These are phyloP conservation scores for Cyprinodon diabolis DNA, from an alignment of 2,797 vertebrate species.

Conservation along the genomic window DNA sequence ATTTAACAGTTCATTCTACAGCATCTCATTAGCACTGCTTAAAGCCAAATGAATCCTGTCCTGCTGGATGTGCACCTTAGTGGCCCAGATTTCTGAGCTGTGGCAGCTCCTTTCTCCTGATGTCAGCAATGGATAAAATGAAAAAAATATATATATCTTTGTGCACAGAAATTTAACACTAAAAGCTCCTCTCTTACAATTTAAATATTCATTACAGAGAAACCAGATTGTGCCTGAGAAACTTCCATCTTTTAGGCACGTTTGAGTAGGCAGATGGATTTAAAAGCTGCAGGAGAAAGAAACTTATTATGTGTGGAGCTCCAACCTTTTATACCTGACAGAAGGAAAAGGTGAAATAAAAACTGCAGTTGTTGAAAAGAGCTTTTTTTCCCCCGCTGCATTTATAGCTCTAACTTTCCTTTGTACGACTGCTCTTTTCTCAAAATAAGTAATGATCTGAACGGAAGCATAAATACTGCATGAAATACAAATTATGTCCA, in stretches of 20 bases:
- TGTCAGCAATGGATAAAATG: constrained; percentile 25
- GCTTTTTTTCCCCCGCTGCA: constrained; percentile 26
- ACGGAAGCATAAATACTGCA: no score
- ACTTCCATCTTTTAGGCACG: constrained; percentile 37
- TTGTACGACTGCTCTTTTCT: no score
- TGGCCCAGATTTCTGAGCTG: constrained; percentile 24
- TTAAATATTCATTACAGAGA: constrained; percentile 62
- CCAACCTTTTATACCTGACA: background rate
- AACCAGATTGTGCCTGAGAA: constrained; percentile 59
- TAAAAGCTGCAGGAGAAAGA: constrained; percentile 44
- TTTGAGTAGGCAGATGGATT: constrained; percentile 35
- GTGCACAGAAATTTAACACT: constrained; percentile 12
- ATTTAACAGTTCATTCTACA: constrained; percentile 4
- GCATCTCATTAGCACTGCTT: constrained; percentile 13
- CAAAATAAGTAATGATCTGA: no score
- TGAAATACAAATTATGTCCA: background rate
- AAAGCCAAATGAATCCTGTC: constrained; percentile 35
- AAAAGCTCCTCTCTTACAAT: constrained; percentile 21
- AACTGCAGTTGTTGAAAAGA: constrained; percentile 10
- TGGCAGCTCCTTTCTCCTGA: constrained; percentile 41
- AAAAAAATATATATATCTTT: constrained; percentile 14
- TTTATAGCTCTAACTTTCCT: constrained; percentile 37
- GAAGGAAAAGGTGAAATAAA: constrained; percentile 51
- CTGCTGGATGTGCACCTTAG: constrained; percentile 19
- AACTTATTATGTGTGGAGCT: constrained; percentile 44